Evolutionary conservation across 2,113 vertebrate species (phyloP), one percentile per base, ranked within the genome.

Genomic region (Fregata magnificens): DNA sequence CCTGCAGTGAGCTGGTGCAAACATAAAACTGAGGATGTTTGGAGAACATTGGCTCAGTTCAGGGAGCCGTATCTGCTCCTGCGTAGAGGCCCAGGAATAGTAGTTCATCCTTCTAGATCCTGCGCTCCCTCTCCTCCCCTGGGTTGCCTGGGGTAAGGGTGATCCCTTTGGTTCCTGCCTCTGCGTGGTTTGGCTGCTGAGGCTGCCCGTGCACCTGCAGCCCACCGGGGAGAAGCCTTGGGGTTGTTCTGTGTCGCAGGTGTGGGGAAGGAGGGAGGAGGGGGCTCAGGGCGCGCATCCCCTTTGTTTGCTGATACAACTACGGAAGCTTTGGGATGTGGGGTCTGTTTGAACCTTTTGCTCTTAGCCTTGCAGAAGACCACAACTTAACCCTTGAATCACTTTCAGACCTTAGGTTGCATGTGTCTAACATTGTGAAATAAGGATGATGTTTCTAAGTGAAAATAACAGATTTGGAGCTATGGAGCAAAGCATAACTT

Each of bases 201-300:
- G 29, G 17, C 44, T 59, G 66, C 44, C 36, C 1, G 1, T 6
- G n/a, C 45, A 5, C n/a, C 78, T 15, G 0, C 38, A 83, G 61
- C 50, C 31, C 59, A 10, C 13, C 2, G 10, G 58, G 65, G 16
- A 67, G 34, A 47, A 56, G 26, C 49, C 16, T 8, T 38, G 38
- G 80, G 12, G 3, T 21, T 17, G 19, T 38, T 78, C 6, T 28
- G 16, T 3, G 0, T 25, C 1, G 1, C n/a, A 36, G 26, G 29
- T 16, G 20, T 16, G 10, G 59, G 36, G 14, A 42, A 12, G 32
- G 40, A 70, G 55, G 9, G 31, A 65, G 36, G 24, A 34, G n/a
- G 7, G 12, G 20, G 36, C 62, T n/a, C 63, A 10, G 25, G 13
- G 58, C 3, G 58, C 3, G 1, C 40, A 4, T 29, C 10, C 62